Evolutionary conservation across 2,113 vertebrate species (phyloP), one percentile per base, ranked within the genome.

Genomic region (Nannospalax galili): DNA sequence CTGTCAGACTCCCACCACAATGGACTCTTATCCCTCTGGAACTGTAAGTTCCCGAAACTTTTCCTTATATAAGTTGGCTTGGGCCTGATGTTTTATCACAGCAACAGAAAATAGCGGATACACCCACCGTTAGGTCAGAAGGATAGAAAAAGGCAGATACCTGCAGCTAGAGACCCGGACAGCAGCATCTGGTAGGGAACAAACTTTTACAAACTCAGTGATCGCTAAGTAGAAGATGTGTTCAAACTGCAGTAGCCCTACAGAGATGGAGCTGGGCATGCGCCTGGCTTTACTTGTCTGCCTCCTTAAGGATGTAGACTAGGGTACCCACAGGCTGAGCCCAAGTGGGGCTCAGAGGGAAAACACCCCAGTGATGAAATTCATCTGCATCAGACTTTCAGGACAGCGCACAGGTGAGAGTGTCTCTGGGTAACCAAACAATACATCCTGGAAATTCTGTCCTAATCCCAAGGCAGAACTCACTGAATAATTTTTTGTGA

Each of bases 191-290:
- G 1, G 22, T n/a, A 69, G 52, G n/a, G n/a, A n/a, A 65, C 24
- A 82, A 42, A 64, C n/a, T 70, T 72, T 72, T n/a, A 7, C 65
- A 40, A 45, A 35, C 20, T n/a, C 19, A 2, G 17, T 12, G 37
- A 0, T 30, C 20, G 0, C 0, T 14, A 58, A 45, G 20, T 12
- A 65, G 58, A 30, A 17, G 12, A 20, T 7, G 1, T n/a, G 14
- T 84, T 22, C 40, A 7, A 11, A 17, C 20, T 67, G 10, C 5
- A 45, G 40, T 4, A 84, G 32, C 62, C 42, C 64, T 20, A 22
- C 6, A 67, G 17, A 84, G 20, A 35, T 22, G 32, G 17, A 84
- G 45, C 30, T 67, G 62, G 30, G 30, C 4, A n/a, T 48, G 4
- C 14, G 32, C 5, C 24, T 69, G 30, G 67, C 42, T 85, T 69